phyloP scores from a whole-genome alignment of 2,797 vertebrate genomes.

The Chelon auratus region DNA sequence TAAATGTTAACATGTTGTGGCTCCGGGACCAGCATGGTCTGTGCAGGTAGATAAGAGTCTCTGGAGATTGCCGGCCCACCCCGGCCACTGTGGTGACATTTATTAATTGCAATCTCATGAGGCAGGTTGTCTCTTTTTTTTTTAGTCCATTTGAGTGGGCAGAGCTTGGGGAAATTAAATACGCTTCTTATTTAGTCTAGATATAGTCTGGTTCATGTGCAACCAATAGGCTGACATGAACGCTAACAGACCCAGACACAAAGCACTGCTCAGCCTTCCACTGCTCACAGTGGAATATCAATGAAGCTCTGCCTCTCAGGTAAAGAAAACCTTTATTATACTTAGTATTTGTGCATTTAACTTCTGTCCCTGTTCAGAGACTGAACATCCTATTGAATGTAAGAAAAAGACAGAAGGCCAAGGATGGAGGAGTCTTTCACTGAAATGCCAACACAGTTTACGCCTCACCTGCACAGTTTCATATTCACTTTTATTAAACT shows the following conservation, averaged over 20 bases:
- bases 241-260: not conserved
- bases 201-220: conserved; percentile 14
- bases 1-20: conserved; percentile 59
- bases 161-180: conserved; percentile 51
- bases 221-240: not conserved
- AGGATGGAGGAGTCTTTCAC: too few species aligned
- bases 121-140: conserved; percentile 48
- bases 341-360: not conserved
- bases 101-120: conserved; percentile 60
- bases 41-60: conserved; percentile 63
- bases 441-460: too few species aligned
- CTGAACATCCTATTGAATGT: not conserved
- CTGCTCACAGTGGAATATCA: not conserved
- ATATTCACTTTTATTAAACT: conserved; percentile 1
- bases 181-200: conserved; percentile 30
- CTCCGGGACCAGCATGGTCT: conserved; percentile 33
- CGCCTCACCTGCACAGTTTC: not conserved
- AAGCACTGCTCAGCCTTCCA: not conserved
- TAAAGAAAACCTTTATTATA: not conserved
- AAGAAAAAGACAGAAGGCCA: too few species aligned
- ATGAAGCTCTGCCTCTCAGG: not conserved
- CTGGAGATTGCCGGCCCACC: conserved; percentile 50
- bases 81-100: conserved; percentile 45
- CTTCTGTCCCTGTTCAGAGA: not conserved
- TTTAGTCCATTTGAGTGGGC: conserved; percentile 29